phyloP scores from a whole-genome alignment of 1,140 invertebrate genomes.

The Drosophila orena region DNA sequence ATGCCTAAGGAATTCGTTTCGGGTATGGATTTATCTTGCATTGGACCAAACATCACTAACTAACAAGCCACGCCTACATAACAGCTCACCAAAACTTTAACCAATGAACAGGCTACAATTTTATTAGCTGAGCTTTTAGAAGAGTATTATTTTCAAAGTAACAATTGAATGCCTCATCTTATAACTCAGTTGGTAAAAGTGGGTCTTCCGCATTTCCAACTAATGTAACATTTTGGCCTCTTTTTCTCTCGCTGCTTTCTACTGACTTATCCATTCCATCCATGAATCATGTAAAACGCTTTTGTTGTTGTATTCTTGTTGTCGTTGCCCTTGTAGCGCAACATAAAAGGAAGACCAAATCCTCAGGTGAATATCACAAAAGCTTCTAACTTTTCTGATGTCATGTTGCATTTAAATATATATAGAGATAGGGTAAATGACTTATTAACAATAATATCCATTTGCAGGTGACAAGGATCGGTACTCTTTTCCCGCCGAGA shows the following conservation, averaged over 20 bases:
- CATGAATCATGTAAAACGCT: conserved; percentile 52
- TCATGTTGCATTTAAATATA: conserved; percentile 12
- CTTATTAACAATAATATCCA: background rate
- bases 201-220: conserved; percentile 11
- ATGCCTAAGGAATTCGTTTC: conserved; percentile 92
- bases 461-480: conserved; percentile 92
- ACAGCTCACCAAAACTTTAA: conserved; percentile 12
- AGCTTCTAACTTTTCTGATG: conserved; percentile 7
- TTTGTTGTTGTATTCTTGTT: conserved; percentile 66
- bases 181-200: background rate
- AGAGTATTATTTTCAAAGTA: background rate
- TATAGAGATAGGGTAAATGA: fast-evolving
- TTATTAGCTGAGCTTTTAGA: background rate
- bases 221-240: conserved; percentile 41
- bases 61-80: conserved; percentile 34
- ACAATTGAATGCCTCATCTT: background rate
- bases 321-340: conserved; percentile 84
- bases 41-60: background rate
- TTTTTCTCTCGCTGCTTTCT: conserved; percentile 59
- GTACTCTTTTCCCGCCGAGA: conserved; percentile 93
- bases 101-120: background rate
- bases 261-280: conserved; percentile 33
- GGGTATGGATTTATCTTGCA: conserved; percentile 86
- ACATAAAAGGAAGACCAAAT: conserved; percentile 86
- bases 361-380: conserved; percentile 78